Percentiles rank a stretch among this genome's conserved stretches.
Evolutionary conservation across 2,888 invertebrate genomes (phyloP).

Genomic region (Caenorhabditis sp.): DNA sequence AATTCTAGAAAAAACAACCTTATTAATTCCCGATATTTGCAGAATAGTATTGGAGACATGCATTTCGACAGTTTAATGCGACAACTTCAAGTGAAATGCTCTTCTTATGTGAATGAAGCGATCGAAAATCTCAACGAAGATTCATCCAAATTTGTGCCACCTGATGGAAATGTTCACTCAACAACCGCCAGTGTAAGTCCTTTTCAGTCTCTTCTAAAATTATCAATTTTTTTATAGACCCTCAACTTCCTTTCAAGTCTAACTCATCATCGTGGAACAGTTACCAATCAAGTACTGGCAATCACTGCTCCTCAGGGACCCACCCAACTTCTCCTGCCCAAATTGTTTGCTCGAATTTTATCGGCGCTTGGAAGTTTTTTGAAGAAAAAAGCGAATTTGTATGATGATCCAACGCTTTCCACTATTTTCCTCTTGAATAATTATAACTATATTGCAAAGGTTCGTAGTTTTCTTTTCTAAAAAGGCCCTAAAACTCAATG

Average conservation of each 20-base stretch:
- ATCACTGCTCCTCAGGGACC: conserved; percentile 46
- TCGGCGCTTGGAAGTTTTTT: conserved; percentile 49
- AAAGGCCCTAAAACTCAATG: no score
- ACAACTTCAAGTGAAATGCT: conserved; percentile 44
- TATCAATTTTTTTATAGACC: conserved; percentile 34
- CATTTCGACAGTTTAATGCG: conserved; percentile 51
- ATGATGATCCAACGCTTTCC: conserved; percentile 47
- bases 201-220: neutral
- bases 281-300: conserved; percentile 50
- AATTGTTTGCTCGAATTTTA: conserved; percentile 52
- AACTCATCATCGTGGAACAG: conserved; percentile 48
- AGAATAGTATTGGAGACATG: conserved; percentile 48
- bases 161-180: conserved; percentile 97
- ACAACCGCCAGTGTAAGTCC: conserved; percentile 85
- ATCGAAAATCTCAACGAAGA: conserved; percentile 47
- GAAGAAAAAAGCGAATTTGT: conserved; percentile 45
- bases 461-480: neutral
- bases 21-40: conserved; percentile 10
- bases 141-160: conserved; percentile 80
- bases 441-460: conserved; percentile 64
- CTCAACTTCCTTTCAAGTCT: conserved; percentile 54
- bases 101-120: conserved; percentile 41
- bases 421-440: conserved; percentile 61
- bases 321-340: conserved; percentile 43
- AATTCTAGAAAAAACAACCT: no score